Evolutionary conservation across 92 coral and sea anemone species (phyloP).

Genomic region (Umimayanthus kanabou): DNA sequence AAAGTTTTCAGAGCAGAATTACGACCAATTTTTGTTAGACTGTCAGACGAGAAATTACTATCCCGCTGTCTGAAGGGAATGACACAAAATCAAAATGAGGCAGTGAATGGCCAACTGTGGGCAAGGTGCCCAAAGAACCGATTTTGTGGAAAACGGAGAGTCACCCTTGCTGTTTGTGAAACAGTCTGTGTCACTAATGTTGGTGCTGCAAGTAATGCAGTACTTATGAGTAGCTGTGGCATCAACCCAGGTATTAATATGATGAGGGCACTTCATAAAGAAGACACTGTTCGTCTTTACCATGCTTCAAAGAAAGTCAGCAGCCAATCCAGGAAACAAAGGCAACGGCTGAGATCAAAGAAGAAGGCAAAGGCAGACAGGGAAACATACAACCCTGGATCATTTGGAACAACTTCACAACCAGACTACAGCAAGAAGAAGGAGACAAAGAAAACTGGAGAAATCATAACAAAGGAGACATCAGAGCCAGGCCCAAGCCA

Average conservation of each 20-base stretch:
- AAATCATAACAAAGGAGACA: slow-evolving; percentile 30
- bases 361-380: slow-evolving; percentile 43
- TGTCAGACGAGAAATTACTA: slow-evolving; percentile 44
- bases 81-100: slow-evolving; percentile 68
- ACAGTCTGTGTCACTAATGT: slow-evolving; percentile 57
- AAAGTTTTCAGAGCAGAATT: slow-evolving; percentile 40
- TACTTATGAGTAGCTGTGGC: slow-evolving; percentile 32
- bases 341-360: slow-evolving; percentile 30
- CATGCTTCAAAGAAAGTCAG: slow-evolving; percentile 33
- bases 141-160: slow-evolving; percentile 61
- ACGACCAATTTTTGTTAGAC: slow-evolving; percentile 41
- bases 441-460: slow-evolving; percentile 32
- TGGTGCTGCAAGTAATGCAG: slow-evolving; percentile 67
- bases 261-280: slow-evolving; percentile 26
- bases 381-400: slow-evolving; percentile 37
- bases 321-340: slow-evolving; percentile 34
- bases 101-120: slow-evolving; percentile 67
- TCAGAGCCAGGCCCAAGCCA: slow-evolving; percentile 26
- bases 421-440: slow-evolving; percentile 33
- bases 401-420: slow-evolving; percentile 38
- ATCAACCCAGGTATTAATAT: not conserved
- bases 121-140: slow-evolving; percentile 52
- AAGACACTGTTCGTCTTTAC: slow-evolving; percentile 31
- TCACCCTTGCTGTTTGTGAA: slow-evolving; percentile 54
- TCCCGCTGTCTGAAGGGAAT: slow-evolving; percentile 52